phyloP scores from a whole-genome alignment of 2,888 invertebrate species.

The Gryllus longicercus region DNA sequence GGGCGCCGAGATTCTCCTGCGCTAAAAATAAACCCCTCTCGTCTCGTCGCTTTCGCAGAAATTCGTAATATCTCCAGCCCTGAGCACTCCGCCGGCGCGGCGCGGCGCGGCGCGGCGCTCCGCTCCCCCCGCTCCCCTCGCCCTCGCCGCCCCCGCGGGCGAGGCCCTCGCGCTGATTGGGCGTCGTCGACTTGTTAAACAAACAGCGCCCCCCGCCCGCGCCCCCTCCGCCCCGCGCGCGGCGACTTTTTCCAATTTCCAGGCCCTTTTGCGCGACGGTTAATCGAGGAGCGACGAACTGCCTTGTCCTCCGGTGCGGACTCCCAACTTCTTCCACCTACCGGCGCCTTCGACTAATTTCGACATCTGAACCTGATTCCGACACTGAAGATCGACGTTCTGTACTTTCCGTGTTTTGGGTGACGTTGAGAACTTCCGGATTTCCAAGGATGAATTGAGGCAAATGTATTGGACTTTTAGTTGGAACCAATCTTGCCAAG shows the following conservation, averaged over 20 bases:
- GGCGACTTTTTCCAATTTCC: conserved; percentile 8
- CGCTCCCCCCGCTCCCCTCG: background rate
- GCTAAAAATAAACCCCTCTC: background rate
- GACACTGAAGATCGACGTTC: too few relatives aligned
- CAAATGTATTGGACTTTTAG: too few relatives aligned
- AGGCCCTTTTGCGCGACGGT: background rate
- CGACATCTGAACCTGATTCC: too few relatives aligned
- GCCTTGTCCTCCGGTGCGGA: too few relatives aligned
- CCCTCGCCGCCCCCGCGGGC: background rate
- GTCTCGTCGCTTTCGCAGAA: background rate
- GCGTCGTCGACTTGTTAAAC: background rate
- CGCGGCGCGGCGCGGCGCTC: background rate
- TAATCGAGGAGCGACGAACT: background rate
- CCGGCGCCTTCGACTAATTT: too few relatives aligned
- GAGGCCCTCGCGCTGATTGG: background rate
- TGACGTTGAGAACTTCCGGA: too few relatives aligned
- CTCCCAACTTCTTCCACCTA: too few relatives aligned
- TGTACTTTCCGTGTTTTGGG: too few relatives aligned
- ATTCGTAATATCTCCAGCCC: background rate
- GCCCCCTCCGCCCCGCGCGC: background rate
- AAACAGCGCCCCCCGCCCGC: background rate
- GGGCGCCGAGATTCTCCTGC: background rate
- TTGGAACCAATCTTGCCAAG: too few relatives aligned
- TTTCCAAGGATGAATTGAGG: too few relatives aligned
- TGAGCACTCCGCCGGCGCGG: too few relatives aligned